Conservation (phyloP, 2,113 vertebrate genomes). For the Leucoraja erinaceus region DNA sequence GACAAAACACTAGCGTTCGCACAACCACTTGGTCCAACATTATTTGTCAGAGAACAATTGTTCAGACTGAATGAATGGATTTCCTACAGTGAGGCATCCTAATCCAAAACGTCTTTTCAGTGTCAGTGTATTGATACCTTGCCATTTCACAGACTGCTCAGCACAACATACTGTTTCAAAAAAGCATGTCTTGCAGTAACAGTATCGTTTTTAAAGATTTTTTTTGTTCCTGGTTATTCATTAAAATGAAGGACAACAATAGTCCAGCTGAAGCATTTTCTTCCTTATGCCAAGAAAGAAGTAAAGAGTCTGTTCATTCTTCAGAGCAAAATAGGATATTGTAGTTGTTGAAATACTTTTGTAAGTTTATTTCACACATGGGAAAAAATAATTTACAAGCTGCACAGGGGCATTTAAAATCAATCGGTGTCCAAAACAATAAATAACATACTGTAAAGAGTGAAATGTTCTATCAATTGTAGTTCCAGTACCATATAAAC, state of each 20-base stretch:
- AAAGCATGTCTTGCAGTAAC: neutral
- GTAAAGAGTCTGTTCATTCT: neutral
- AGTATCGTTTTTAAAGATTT: slow-evolving; percentile 14
- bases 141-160: neutral
- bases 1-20: neutral
- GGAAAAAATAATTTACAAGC: neutral
- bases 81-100: neutral
- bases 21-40: slow-evolving; percentile 3
- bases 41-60: slow-evolving; percentile 21
- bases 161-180: slow-evolving; percentile 29
- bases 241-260: slow-evolving; percentile 7
- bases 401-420: neutral
- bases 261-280: neutral
- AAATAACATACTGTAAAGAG: neutral
- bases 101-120: neutral
- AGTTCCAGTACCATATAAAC: neutral
- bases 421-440: neutral
- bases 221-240: neutral
- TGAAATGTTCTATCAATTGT: neutral
- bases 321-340: neutral
- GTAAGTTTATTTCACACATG: neutral
- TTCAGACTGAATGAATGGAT: neutral
- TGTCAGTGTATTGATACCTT: neutral
- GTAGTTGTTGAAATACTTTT: neutral
- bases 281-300: neutral